phyloP scores from a whole-genome alignment of 2,797 vertebrate species.

The Gymnoscopelus braueri region DNA sequence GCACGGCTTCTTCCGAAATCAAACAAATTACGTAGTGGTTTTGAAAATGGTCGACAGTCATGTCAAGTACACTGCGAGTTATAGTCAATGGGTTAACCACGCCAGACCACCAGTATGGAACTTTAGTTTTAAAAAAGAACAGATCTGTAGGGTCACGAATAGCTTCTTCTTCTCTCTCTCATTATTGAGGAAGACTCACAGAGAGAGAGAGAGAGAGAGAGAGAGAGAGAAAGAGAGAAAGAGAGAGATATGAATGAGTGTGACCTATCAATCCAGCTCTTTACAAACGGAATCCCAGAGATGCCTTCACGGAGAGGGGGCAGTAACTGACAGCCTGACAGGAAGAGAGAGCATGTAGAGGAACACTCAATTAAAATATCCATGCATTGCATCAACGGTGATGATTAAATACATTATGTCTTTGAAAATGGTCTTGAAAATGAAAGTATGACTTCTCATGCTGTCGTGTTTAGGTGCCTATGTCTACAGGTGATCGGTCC shows the following conservation, averaged over 20 bases:
- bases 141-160: conserved; percentile 39
- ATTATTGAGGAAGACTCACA: conserved; percentile 70
- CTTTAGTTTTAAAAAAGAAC: no score
- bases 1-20: no score
- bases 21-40: no score
- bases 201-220: conserved; percentile 45
- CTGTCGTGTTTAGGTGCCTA: no score
- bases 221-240: conserved; percentile 32
- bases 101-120: no score
- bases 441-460: no score
- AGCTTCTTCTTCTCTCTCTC: conserved; percentile 59
- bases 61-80: no score
- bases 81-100: no score
- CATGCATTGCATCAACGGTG: conserved; percentile 9
- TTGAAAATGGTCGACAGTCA: no score
- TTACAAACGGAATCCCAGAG: conserved; percentile 61
- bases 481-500: no score
- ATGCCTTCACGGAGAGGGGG: conserved; percentile 37
- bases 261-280: conserved; percentile 48
- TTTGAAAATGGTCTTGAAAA: no score
- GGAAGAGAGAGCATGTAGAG: background rate
- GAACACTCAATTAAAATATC: conserved; percentile 45
- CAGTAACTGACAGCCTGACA: conserved; percentile 13
- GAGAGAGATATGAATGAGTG: conserved; percentile 35
- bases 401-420: conserved; percentile 8